Evolutionary conservation across 2,113 vertebrate genomes (phyloP).

Genomic region (Passer montanus): DNA sequence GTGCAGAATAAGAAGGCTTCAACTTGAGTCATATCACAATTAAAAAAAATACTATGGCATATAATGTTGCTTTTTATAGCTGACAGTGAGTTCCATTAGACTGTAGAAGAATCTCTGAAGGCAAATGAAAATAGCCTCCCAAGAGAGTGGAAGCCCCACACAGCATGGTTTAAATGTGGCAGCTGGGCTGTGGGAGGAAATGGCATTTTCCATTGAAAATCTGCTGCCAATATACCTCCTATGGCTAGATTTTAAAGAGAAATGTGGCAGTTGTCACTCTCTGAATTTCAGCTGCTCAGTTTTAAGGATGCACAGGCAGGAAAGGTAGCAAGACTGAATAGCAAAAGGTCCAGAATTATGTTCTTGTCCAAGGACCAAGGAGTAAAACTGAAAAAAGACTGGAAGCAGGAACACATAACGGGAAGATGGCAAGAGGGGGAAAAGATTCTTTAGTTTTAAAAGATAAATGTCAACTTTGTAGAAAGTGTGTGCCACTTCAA

Average conservation of each 20-base stretch:
- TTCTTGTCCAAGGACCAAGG: not conserved
- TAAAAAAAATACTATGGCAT: conserved; percentile 14
- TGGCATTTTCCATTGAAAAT: conserved; percentile 38
- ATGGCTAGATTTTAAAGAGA: not conserved
- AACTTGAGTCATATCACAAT: conserved; percentile 7
- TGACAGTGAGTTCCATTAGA: conserved; percentile 52
- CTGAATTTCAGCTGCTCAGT: not conserved
- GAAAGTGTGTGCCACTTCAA: not conserved
- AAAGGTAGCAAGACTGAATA: not conserved
- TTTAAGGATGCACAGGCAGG: not conserved
- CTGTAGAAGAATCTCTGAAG: conserved; percentile 8
- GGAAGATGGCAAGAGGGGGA: not conserved
- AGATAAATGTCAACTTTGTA: not conserved
- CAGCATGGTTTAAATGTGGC: conserved; percentile 47
- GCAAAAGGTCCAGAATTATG: not conserved
- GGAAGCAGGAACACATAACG: not conserved
- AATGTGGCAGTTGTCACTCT: not conserved
- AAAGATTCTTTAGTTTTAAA: not conserved
- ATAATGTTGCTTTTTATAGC: conserved; percentile 34
- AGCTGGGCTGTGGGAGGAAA: conserved; percentile 61
- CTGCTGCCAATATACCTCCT: conserved; percentile 39
- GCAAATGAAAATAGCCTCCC: conserved; percentile 46
- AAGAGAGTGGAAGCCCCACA: conserved; percentile 57
- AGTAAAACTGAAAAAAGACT: not conserved
- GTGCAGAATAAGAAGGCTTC: not conserved